A percentile compares a stretch with the other conserved stretches of the same genome.
phyloP scores from a whole-genome alignment of 1,140 invertebrate genomes.

The Sinonovacula constricta region DNA sequence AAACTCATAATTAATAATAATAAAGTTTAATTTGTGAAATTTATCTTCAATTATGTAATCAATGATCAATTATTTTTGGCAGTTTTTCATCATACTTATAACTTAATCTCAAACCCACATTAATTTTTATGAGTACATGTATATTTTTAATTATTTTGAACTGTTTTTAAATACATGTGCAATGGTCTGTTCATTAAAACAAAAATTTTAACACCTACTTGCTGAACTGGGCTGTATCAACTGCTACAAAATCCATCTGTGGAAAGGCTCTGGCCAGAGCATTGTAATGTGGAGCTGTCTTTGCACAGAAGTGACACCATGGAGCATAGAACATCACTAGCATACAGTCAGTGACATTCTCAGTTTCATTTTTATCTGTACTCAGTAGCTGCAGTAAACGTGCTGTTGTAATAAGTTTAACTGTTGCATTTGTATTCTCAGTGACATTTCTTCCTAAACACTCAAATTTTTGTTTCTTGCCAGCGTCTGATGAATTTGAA shows the following conservation, averaged over 20 bases:
- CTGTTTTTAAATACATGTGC: no score
- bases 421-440: slow-evolving; percentile 62
- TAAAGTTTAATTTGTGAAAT: no score
- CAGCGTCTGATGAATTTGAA: slow-evolving; percentile 55
- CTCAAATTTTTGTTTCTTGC: slow-evolving; percentile 71
- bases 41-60: no score
- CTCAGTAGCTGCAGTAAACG: slow-evolving; percentile 79
- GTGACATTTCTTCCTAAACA: slow-evolving; percentile 71
- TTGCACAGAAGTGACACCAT: slow-evolving; percentile 93
- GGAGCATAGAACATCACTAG: slow-evolving; percentile 92
- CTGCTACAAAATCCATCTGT: slow-evolving; percentile 90
- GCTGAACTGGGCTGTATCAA: slow-evolving; percentile 92
- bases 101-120: no score
- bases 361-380: slow-evolving; percentile 79
- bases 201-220: slow-evolving; percentile 79
- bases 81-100: no score
- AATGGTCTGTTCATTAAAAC: no score
- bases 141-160: no score
- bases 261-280: slow-evolving; percentile 91
- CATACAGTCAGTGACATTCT: slow-evolving; percentile 83
- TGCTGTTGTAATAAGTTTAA: slow-evolving; percentile 73
- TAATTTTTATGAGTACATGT: no score
- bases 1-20: no score
- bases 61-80: no score
- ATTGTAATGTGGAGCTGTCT: slow-evolving; percentile 94